Percentiles rank a stretch among this genome's conserved stretches.
Evolutionary conservation across 2,888 invertebrate genomes (phyloP).

Genomic region (Phlogophora meticulosa): DNA sequence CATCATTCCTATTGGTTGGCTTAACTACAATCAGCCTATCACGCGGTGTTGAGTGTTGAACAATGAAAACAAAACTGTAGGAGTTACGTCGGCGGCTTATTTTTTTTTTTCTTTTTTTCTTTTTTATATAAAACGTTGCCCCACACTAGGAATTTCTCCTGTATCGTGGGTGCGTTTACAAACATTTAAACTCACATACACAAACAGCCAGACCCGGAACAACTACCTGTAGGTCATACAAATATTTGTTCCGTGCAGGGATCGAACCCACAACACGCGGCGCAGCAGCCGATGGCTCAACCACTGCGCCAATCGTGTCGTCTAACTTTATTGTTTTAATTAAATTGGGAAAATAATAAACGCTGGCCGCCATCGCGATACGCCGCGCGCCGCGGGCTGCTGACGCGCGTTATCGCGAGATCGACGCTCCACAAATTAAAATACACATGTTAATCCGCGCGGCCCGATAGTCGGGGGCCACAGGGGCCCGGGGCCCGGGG

Average conservation of each 20-base stretch:
- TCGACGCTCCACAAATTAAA: constrained; percentile 58
- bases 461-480: constrained; percentile 15
- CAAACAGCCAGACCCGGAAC: too few relatives aligned
- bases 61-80: constrained; percentile 28
- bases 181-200: too few relatives aligned
- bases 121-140: too few relatives aligned
- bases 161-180: too few relatives aligned
- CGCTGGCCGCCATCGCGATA: constrained; percentile 32
- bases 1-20: neutral
- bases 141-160: too few relatives aligned
- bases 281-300: too few relatives aligned
- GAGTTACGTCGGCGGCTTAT: constrained; percentile 25
- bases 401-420: constrained; percentile 41
- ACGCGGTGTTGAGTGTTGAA: constrained; percentile 2
- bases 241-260: too few relatives aligned
- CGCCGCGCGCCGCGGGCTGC: constrained; percentile 26
- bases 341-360: constrained; percentile 58
- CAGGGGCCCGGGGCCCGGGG: neutral
- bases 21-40: neutral
- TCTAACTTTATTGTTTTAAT: constrained; percentile 66
- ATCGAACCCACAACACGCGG: too few relatives aligned
- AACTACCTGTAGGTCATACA: too few relatives aligned
- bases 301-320: too few relatives aligned
- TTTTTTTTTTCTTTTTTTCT: too few relatives aligned
- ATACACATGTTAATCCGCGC: constrained; percentile 61